A percentile compares a stretch with the other conserved stretches of the same genome.
Conservation (phyloP, 2,113 vertebrate genomes). For the Lagopus muta region DNA sequence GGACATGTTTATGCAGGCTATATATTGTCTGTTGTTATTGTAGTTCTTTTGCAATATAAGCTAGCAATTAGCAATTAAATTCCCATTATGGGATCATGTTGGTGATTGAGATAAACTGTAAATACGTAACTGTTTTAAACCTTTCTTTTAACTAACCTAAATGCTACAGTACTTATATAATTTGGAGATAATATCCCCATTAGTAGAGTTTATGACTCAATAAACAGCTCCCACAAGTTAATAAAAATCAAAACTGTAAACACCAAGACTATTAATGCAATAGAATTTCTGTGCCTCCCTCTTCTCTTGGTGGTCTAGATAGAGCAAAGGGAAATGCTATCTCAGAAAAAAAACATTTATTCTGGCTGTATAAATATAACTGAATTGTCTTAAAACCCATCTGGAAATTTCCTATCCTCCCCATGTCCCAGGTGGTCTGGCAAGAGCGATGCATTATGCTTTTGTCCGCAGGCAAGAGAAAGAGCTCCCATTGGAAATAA, state of each 20-base stretch:
- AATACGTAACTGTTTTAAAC: slow-evolving; percentile 71
- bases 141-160: slow-evolving; percentile 74
- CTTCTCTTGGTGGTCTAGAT: slow-evolving; percentile 79
- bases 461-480: slow-evolving; percentile 58
- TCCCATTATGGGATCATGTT: slow-evolving; percentile 76
- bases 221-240: slow-evolving; percentile 82
- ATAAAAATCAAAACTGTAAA: slow-evolving; percentile 79
- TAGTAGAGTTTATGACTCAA: slow-evolving; percentile 83
- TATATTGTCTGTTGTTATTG: slow-evolving; percentile 34
- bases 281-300: slow-evolving; percentile 74
- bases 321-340: slow-evolving; percentile 73
- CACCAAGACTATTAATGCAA: slow-evolving; percentile 75
- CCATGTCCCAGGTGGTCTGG: slow-evolving; percentile 73
- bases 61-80: slow-evolving; percentile 78
- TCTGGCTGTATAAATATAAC: slow-evolving; percentile 76
- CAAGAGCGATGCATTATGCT: slow-evolving; percentile 61
- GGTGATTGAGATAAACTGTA: slow-evolving; percentile 76
- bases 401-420: slow-evolving; percentile 68
- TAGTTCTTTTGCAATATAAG: slow-evolving; percentile 58
- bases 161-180: slow-evolving; percentile 75
- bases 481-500: slow-evolving; percentile 56
- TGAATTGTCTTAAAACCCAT: slow-evolving; percentile 73
- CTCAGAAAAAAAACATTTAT: slow-evolving; percentile 75
- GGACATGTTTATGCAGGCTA: slow-evolving; percentile 35
- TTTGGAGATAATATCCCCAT: slow-evolving; percentile 82